A percentile compares a stretch with the other conserved stretches of the same genome.
Conservation (phyloP, 2,797 vertebrate genomes). For the Sparus aurata region DNA sequence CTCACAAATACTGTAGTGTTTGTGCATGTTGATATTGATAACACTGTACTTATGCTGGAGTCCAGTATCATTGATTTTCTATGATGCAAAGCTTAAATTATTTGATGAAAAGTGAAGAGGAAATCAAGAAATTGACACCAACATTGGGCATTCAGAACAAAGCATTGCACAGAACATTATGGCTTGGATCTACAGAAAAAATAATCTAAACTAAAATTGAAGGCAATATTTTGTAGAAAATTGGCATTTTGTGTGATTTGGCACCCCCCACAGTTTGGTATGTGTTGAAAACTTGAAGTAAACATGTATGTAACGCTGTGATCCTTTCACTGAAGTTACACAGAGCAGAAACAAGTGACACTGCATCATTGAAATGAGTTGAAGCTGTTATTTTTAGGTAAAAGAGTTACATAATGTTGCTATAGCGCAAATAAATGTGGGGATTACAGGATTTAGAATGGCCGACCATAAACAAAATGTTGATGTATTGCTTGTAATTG, state of each 20-base stretch:
- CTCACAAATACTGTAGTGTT: neutral
- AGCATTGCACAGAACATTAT: neutral
- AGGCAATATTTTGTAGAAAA: too few species aligned
- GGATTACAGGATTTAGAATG: neutral
- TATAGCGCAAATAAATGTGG: neutral
- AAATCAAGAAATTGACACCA: neutral
- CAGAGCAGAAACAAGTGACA: too few species aligned
- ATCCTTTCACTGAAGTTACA: too few species aligned
- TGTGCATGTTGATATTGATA: slow-evolving; percentile 4
- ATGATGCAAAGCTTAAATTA: neutral
- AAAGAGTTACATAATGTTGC: too few species aligned
- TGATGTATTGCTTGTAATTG: neutral
- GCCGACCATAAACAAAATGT: neutral
- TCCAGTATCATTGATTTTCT: neutral
- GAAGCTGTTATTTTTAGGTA: too few species aligned
- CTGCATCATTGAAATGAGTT: too few species aligned
- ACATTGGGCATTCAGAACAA: neutral
- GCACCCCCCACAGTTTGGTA: too few species aligned
- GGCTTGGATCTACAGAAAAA: neutral
- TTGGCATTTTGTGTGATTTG: too few species aligned
- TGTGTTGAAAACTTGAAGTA: too few species aligned
- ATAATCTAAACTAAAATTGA: too few species aligned
- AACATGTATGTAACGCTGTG: too few species aligned
- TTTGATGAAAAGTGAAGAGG: neutral
- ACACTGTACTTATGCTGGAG: neutral